A percentile compares a stretch with the other conserved stretches of the same genome.
phyloP scores from a whole-genome alignment of 2,797 vertebrate species.

The Sebastes matsubarae region DNA sequence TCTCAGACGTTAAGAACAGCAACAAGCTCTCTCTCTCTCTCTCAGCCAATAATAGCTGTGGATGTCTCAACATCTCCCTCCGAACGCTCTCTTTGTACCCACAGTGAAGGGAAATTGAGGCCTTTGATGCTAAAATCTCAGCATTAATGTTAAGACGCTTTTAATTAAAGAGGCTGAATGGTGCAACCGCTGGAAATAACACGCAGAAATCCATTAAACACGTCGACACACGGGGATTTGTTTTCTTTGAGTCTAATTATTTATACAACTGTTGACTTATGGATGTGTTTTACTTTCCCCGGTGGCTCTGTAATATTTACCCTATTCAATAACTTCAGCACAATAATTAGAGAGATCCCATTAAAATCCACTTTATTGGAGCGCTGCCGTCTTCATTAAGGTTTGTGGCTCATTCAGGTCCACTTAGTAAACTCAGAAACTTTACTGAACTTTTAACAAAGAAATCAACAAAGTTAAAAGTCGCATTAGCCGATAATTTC shows the following conservation, averaged over 20 bases:
- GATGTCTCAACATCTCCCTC: constrained; percentile 17
- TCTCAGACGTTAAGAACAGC: constrained; percentile 58
- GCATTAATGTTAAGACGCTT: not conserved
- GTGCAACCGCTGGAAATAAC: not conserved
- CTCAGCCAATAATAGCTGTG: constrained; percentile 29
- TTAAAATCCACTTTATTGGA: constrained; percentile 10
- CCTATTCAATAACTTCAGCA: not conserved
- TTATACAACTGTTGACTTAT: not conserved
- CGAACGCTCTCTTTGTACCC: not conserved
- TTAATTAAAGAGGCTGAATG: constrained; percentile 1
- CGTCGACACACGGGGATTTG: not conserved
- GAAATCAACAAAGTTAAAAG: not conserved
- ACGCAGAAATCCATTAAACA: not conserved
- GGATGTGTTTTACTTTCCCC: not conserved
- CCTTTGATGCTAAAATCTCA: not conserved
- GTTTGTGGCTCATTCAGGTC: not conserved
- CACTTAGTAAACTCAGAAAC: not conserved
- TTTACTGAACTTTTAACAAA: not conserved
- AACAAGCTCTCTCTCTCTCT: constrained; percentile 10
- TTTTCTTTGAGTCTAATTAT: constrained; percentile 19
- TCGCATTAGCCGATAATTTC: no score
- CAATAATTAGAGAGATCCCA: not conserved
- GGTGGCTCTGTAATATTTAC: constrained; percentile 2
- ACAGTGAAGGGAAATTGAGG: not conserved
- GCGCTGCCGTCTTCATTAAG: not conserved